Conservation (phyloP, 2,888 invertebrate species). For the Busseola fusca region DNA sequence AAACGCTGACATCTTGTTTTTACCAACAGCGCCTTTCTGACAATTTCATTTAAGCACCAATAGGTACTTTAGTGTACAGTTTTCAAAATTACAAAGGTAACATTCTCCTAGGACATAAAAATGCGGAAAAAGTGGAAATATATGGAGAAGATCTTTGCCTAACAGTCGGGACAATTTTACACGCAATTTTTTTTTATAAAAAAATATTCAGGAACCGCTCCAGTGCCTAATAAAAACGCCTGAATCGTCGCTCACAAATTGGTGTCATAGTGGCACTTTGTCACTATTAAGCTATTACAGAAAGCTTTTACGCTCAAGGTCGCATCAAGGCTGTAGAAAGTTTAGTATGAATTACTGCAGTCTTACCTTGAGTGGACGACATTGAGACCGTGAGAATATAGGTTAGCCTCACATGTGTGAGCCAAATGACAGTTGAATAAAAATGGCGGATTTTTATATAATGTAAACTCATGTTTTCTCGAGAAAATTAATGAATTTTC, state of each 20-base stretch:
- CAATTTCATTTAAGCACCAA: too few species aligned
- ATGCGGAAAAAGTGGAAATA: too few species aligned
- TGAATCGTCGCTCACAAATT: constrained; percentile 6
- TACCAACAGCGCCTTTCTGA: neutral
- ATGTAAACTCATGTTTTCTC: neutral
- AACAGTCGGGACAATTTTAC: too few species aligned
- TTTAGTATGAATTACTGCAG: constrained; percentile 13
- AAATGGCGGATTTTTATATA: constrained; percentile 1
- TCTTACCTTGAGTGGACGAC: constrained; percentile 17
- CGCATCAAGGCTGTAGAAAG: constrained; percentile 22
- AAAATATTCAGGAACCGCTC: neutral
- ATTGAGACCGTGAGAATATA: constrained; percentile 27
- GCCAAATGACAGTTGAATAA: constrained; percentile 3
- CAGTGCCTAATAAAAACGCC: constrained; percentile 1
- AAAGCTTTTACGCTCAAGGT: constrained; percentile 40
- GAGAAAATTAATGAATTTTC: too few species aligned
- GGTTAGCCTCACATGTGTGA: constrained; percentile 16
- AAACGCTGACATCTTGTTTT: neutral
- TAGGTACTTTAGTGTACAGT: neutral
- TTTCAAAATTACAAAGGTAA: neutral
- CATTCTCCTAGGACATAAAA: neutral
- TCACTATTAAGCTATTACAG: constrained; percentile 5
- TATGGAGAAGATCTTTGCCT: too few species aligned
- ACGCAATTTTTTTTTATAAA: too few species aligned
- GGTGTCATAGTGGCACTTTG: constrained; percentile 6